phyloP scores from a whole-genome alignment of 2,113 vertebrate species.

The Sinocyclocheilus rhinocerous region DNA sequence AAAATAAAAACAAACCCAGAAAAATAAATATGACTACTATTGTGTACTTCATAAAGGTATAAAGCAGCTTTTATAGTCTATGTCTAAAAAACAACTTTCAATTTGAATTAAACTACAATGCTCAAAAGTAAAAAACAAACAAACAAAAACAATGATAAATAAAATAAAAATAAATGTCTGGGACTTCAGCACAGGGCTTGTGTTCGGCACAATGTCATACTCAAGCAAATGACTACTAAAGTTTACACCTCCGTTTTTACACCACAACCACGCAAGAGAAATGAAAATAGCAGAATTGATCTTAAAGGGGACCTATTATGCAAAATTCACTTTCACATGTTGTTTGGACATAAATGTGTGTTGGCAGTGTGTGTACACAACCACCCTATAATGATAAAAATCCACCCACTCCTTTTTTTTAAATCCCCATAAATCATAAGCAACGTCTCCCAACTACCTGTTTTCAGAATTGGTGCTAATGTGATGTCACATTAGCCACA shows the following conservation, averaged over 20 bases:
- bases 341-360: too few species aligned
- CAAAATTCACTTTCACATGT: too few species aligned
- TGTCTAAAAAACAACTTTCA: constrained; percentile 30
- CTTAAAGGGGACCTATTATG: background rate
- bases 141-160: background rate
- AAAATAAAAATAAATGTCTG: constrained; percentile 43
- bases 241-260: background rate
- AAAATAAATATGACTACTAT: constrained; percentile 12
- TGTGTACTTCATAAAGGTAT: constrained; percentile 34
- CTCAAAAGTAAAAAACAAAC: constrained; percentile 38
- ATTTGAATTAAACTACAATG: constrained; percentile 32
- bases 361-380: too few species aligned
- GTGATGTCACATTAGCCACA: too few species aligned
- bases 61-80: background rate
- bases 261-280: constrained; percentile 5
- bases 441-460: too few species aligned
- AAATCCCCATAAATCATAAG: too few species aligned
- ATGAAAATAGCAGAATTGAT: background rate
- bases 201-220: constrained; percentile 62
- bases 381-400: too few species aligned
- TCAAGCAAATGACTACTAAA: constrained; percentile 35
- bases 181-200: constrained; percentile 56
- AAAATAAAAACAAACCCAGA: background rate
- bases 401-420: too few species aligned
- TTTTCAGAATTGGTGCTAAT: too few species aligned